Evolutionary conservation across 2,888 invertebrate genomes (phyloP).

Genomic region (Phlogophora meticulosa): DNA sequence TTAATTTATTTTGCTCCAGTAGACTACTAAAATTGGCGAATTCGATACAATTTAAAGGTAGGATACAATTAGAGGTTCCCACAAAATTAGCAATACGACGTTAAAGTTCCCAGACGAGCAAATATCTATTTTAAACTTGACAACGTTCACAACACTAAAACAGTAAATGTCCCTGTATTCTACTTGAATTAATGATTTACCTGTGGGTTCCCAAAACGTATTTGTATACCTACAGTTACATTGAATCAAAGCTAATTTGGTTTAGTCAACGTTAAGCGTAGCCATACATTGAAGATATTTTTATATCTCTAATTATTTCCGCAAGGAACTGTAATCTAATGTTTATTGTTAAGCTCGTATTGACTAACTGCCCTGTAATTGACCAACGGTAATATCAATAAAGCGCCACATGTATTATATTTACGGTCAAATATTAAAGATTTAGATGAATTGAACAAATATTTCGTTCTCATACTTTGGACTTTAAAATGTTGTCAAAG

Average conservation of each 20-base stretch:
- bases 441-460: neutral
- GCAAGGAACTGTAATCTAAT: neutral
- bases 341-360: no score
- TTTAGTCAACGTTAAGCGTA: neutral
- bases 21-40: no score
- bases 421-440: neutral
- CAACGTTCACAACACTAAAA: neutral
- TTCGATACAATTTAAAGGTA: no score
- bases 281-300: neutral
- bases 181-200: neutral
- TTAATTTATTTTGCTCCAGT: no score
- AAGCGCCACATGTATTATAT: neutral
- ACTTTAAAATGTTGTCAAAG: neutral
- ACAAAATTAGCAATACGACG: slow-evolving; percentile 6
- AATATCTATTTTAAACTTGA: neutral
- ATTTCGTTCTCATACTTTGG: neutral
- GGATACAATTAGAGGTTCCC: no score
- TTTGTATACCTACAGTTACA: no score
- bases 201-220: no score
- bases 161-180: neutral
- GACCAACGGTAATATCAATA: neutral
- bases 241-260: neutral
- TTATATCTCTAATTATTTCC: neutral
- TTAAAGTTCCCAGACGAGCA: neutral
- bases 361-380: neutral